Evolutionary conservation across 2,113 vertebrate species (phyloP), one percentile per base, ranked within the genome.

Genomic region (Nerophis lumbriciformis): DNA sequence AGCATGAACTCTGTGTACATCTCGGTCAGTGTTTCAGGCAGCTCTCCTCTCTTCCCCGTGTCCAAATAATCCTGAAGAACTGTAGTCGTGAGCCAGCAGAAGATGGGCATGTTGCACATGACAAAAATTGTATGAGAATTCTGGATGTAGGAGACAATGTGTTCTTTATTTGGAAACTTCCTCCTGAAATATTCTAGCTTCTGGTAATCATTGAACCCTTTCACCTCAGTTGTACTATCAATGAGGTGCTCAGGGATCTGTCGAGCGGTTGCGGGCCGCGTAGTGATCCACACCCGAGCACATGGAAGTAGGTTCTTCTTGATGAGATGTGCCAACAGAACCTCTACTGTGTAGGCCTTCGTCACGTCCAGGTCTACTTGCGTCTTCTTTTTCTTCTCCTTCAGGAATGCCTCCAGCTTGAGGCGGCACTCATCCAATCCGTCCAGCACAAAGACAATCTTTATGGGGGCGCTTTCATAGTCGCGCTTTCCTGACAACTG

Each of bases 71-170:
- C 44, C 44, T 59, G 42, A 7, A 59, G 57, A 48, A 59, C 57
- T 35, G 13, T 35, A 19, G 44, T 3, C 14, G 42, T 35, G 44
- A 59, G 5, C 57, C 57, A 59, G 57, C 57, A 59, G 57, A 59
- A 59, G 57, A 48, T 36, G 39, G 57, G 57, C 38, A 58, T 28
- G 42, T 44, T n/a, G 42, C 56, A 58, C 56, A 58, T 58, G 39
- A 58, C 39, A 38, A 44, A 44, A n/a, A 58, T 12, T 39, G 5
- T 58, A n/a, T n/a, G 56, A 4, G 39, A 58, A 1, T 21, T 58
- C 42, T 13, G 39, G 57, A 59, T 59, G 57, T 59, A 38, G 7
- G 11, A 28, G 10, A 59, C 3, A 10, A 59, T 47, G 12, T 47
- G 5, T 10, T 59, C 57, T 42, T 47, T 6, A 39, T 35, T 38